Base-by-base conservation (phyloP, 2,797 vertebrate genomes). In the Yasuhikotakia modesta region DNA sequence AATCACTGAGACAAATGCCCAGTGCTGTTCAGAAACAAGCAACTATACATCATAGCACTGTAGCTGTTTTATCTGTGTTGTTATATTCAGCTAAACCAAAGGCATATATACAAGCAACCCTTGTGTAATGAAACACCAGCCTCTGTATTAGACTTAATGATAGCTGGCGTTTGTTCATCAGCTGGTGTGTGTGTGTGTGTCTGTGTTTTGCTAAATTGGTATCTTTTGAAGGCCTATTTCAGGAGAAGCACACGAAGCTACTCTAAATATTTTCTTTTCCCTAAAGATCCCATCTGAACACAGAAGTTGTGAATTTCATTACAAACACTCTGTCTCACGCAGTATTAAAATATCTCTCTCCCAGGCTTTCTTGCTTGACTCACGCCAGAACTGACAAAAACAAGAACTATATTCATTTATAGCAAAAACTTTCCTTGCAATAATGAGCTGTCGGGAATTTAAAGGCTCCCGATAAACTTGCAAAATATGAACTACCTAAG, bases 1-100 rank as follows among this genome's bases (percentile, higher is more conserved):
- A 71, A 67, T 86, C 87, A 89, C 85, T 87, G 88, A 92, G 90
- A 91, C 82, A 87, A 90, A 91, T 89, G 80, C 75, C 81, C 70
- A 17, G 70, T 39, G 16, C 74, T 22, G 70, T 85, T 82, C 82
- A 84, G 43, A 79, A 81, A 35, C 82, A 80, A 76, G 84, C 70
- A 67, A 81, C 86, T 72, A 87, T 90, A 83, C 83, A 91, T 90
- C 89, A 83, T 55, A 88, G 72, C 16, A 22, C 70, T 30, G n/a
- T 58, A 58, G 73, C 70, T 68, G 69, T 65, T 61, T 50, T 68
- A 43, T 76, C 65, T 48, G 53, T 35, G 35, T 58, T 77, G 30
- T 67, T 69, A 77, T 60, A 69, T 77, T 69, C 35, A 68, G 39
- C 35, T 58, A 72, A 70, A 78, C 58, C 70, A 79, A 48, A 73